Percentiles rank a stretch among this genome's conserved stretches.
Conservation (phyloP, 1,140 invertebrate genomes). For the Campodea augens region DNA sequence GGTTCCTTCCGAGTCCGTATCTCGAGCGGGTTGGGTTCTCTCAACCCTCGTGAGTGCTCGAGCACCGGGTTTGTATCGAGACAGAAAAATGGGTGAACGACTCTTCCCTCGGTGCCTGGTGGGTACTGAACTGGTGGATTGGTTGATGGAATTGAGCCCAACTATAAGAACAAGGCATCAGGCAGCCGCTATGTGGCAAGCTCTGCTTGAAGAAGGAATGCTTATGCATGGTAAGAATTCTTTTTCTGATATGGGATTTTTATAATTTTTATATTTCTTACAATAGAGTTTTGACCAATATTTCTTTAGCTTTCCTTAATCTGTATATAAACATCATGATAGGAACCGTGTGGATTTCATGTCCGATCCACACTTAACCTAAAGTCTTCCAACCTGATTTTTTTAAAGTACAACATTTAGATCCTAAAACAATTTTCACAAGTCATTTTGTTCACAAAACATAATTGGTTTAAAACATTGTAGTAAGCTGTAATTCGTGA, state of each 20-base stretch:
- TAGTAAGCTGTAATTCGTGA: too few species aligned
- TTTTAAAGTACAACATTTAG: too few species aligned
- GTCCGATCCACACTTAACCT: too few species aligned
- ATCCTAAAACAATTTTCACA: too few species aligned
- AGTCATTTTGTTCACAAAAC: too few species aligned
- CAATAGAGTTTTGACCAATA: background rate
- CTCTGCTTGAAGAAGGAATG: constrained; percentile 60
- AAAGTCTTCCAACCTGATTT: too few species aligned
- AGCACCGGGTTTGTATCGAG: constrained; percentile 37
- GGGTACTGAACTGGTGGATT: constrained; percentile 54
- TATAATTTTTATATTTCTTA: background rate
- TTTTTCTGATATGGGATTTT: background rate
- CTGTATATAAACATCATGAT: too few species aligned
- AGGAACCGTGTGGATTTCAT: too few species aligned
- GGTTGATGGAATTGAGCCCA: constrained; percentile 38
- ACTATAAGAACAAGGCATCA: constrained; percentile 40
- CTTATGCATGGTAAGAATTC: constrained; percentile 45
- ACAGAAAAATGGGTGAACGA: constrained; percentile 24
- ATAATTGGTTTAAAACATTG: too few species aligned
- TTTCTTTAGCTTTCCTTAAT: too few species aligned
- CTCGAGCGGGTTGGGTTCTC: constrained; percentile 44
- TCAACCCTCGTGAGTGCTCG: constrained; percentile 43
- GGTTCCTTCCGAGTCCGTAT: constrained; percentile 40
- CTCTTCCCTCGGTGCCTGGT: constrained; percentile 34
- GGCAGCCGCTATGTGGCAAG: constrained; percentile 66